Base-by-base conservation (phyloP, 2,888 invertebrate species). In the Drosophila mulleri region DNA sequence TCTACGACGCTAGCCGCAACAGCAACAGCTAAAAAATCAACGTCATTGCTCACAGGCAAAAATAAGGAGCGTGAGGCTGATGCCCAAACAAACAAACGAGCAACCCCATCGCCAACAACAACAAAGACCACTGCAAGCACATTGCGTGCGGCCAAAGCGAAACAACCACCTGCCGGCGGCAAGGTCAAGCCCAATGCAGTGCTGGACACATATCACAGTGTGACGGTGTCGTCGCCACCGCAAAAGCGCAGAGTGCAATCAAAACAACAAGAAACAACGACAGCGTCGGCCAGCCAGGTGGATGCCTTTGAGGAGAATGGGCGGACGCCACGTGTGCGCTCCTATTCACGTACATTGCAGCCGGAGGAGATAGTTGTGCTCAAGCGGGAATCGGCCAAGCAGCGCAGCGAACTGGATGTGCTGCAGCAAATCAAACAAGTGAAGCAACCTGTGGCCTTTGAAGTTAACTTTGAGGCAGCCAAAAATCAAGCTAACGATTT, bases 191-290 rank as follows among this genome's bases (percentile, higher is more conserved):
- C 88, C 18, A 93, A 92, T 84, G 80, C 88, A 3, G 92, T 92
- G 37, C 83, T 92, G 83, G 91, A 90, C 69, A 90, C 91, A n/a
- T 90, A 90, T 57, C 92, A 92, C 39, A 93, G 91, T 83, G 93
- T 93, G 23, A 93, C 93, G 0, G 91, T 93, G 11, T 78, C 89
- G 2, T 93, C 93, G 29, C 93, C 93, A 44, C 93, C 93, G 14
- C 77, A 90, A 18, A 87, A 86, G 72, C 90, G 92, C 58, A 90
- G 68, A 66, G 79, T 68, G 56, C 59, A 75, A 26, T 75, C 69
- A 60, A 80, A 76, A 68, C 82, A 73, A 41, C 41, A 41, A 0
- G 41, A n/a, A 62, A 41, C 60, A 53, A 11, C 9, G 11, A 45
- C 48, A 67, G 32, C 47, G 18, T 37, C 26, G 14, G 18, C 11